Conservation (phyloP, 35 echinoderm and acorn worm species). For the Acanthaster planci region DNA sequence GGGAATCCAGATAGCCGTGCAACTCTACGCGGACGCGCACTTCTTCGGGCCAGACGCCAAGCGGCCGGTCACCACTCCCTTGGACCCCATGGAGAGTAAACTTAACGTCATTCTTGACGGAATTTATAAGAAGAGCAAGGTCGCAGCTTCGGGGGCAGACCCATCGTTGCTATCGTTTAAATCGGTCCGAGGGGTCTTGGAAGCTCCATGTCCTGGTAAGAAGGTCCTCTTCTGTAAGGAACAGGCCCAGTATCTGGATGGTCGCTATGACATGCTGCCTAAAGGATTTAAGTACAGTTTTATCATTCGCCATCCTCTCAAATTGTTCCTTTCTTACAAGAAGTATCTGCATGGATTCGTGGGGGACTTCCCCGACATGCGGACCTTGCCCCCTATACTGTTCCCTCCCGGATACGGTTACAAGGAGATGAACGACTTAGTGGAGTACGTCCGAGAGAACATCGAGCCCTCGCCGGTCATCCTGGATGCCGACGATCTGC, state of each 20-base stretch:
- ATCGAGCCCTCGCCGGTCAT: constrained; percentile 44
- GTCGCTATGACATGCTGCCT: neutral
- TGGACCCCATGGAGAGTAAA: neutral
- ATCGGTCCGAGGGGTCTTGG: neutral
- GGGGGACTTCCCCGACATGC: no score
- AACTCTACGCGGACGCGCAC: constrained; percentile 3
- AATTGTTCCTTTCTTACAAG: neutral
- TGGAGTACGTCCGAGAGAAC: constrained; percentile 25
- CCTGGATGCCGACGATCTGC: constrained; percentile 55
- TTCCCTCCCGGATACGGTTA: constrained; percentile 2
- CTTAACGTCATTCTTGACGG: neutral
- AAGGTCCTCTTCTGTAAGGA: neutral
- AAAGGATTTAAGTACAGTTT: neutral
- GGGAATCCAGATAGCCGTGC: constrained; percentile 3
- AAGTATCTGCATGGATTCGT: no score
- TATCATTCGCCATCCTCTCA: constrained; percentile 4
- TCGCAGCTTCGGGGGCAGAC: neutral
- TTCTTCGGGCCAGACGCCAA: constrained; percentile 6
- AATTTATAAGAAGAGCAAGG: no score
- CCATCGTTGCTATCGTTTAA: no score
- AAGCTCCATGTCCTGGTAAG: neutral
- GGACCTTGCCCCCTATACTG: no score
- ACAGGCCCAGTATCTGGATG: neutral
- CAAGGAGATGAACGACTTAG: constrained; percentile 28
- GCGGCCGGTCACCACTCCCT: neutral